A percentile compares a stretch with the other conserved stretches of the same genome.
Evolutionary conservation across 2,888 invertebrate genomes (phyloP).

Genomic region (Diabrotica balteata): DNA sequence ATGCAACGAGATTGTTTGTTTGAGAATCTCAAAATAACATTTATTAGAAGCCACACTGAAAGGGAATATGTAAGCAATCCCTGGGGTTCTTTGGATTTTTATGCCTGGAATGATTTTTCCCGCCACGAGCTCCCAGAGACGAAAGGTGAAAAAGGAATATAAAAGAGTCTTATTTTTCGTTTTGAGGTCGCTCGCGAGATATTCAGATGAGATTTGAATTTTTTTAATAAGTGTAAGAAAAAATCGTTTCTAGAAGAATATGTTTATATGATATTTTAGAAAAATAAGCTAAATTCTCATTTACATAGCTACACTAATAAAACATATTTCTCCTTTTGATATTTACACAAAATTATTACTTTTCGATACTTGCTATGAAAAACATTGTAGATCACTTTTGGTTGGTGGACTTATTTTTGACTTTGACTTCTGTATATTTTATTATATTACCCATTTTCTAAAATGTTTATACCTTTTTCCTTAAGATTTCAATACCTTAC

Average conservation of each 20-base stretch:
- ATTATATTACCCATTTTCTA: too few species aligned
- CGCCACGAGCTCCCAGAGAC: slow-evolving; percentile 1
- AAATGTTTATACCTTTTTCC: too few species aligned
- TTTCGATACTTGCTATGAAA: too few species aligned
- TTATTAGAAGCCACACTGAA: slow-evolving; percentile 26
- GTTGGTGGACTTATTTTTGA: too few species aligned
- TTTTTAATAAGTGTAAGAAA: neutral
- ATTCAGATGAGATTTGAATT: neutral
- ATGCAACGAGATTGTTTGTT: slow-evolving; percentile 26
- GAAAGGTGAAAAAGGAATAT: neutral
- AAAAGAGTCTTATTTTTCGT: neutral
- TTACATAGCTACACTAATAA: too few species aligned
- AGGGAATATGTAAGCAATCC: slow-evolving; percentile 21
- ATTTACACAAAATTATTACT: too few species aligned
- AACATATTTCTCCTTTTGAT: too few species aligned
- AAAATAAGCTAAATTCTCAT: too few species aligned
- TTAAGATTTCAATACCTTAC: too few species aligned
- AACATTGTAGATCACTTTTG: too few species aligned
- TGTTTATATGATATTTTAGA: too few species aligned
- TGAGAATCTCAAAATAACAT: slow-evolving; percentile 23
- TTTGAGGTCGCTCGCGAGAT: neutral
- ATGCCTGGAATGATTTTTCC: slow-evolving; percentile 6
- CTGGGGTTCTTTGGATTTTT: slow-evolving; percentile 14
- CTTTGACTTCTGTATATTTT: too few species aligned
- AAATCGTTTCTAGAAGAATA: neutral